Evolutionary conservation across 2,113 vertebrate species (phyloP).

Genomic region (Cercocebus atys): DNA sequence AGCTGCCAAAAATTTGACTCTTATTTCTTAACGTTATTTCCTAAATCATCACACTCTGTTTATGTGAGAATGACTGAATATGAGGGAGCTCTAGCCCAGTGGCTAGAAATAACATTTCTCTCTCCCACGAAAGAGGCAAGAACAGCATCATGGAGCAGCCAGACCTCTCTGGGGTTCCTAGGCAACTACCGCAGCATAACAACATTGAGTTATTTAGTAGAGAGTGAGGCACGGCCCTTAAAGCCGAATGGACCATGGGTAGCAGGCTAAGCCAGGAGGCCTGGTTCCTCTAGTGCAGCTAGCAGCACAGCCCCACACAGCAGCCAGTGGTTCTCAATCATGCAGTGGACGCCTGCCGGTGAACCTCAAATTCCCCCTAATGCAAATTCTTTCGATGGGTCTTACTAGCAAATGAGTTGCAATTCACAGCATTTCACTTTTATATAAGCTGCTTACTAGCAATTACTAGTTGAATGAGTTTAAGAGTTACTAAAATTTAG

Average conservation of each 20-base stretch:
- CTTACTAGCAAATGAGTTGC: background rate
- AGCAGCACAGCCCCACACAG: accelerated
- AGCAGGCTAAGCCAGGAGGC: background rate
- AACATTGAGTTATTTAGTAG: background rate
- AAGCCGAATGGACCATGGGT: background rate
- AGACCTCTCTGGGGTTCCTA: background rate
- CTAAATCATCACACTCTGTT: background rate
- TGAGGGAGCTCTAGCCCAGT: background rate
- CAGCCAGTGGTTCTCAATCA: background rate
- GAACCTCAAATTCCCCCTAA: background rate
- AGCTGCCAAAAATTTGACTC: background rate
- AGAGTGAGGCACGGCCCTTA: background rate
- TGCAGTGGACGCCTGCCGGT: background rate
- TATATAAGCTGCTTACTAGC: background rate
- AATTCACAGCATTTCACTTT: background rate
- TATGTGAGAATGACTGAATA: background rate
- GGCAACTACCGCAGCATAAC: background rate
- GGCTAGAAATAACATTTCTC: background rate
- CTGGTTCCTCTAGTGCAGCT: background rate
- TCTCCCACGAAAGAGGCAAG: background rate
- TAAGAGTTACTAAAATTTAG: background rate
- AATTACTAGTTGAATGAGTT: background rate
- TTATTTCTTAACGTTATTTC: constrained; percentile 9
- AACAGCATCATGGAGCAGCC: background rate
- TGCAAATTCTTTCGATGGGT: background rate